Evolutionary conservation across 1,140 invertebrate species (phyloP), one percentile per base, ranked within the genome.

Genomic region (Zaprionus tsacasi): DNA sequence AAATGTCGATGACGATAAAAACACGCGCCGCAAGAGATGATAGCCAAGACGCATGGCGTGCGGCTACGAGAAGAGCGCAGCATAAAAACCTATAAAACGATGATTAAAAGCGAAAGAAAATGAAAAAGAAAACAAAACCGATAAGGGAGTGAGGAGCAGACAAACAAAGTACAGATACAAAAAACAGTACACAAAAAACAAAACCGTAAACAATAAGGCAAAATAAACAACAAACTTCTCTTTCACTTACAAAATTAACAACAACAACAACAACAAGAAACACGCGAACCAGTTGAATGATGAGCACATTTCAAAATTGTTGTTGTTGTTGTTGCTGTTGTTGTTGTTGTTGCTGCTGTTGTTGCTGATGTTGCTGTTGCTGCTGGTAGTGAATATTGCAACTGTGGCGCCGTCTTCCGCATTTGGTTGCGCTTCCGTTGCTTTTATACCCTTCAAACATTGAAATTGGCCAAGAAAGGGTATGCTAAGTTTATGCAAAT

Each of bases 371-470:
- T 15, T 48, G 33, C 25, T 17, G 27, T 30, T 30, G 27, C 27
- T 30, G 21, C 21, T 21, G 21, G 1, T 2, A 21, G 52, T 60
- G 12, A 27, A 21, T 70, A 17, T 52, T 65, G 45, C 30, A 38
- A n/a, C 57, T 55, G 59, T 17, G 45, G 38, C 69, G 59, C 45
- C 40, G 52, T 57, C 82, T 86, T 86, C 82, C 82, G 82, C 82
- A 70, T 87, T 79, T 67, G 60, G 35, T 48, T 17, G 36, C 38
- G 66, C 77, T 86, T 86, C 82, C 82, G 79, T 86, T 86, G 81
- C 48, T 50, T 50, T 13, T 30, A 30, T 30, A 30, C 27, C 27
- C 6, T 30, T 30, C 27, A 30, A 30, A 30, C 27, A 30, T 30
- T 1, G 27, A 30, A 30, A 30, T 5, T 30, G 27, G 27, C 6